These are phyloP conservation scores for Pygoscelis adeliae DNA, from an alignment of 2,113 vertebrate species.

Conservation along the genomic window DNA sequence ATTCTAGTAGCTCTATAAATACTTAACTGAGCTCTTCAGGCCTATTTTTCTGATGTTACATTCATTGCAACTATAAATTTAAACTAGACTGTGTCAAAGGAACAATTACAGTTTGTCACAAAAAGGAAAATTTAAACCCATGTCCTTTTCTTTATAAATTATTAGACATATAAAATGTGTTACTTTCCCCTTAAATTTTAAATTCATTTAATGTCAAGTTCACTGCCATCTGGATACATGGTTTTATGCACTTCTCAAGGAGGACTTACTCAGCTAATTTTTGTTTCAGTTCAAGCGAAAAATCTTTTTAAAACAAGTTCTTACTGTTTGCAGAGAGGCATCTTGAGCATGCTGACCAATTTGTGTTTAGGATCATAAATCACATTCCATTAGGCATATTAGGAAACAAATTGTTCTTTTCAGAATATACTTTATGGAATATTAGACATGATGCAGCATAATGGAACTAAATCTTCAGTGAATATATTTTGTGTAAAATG, in stretches of 20 bases:
- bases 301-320: background rate
- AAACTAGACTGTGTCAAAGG: slow-evolving; percentile 51
- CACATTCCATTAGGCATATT: slow-evolving; percentile 31
- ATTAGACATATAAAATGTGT: slow-evolving; percentile 37
- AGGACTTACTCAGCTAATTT: slow-evolving; percentile 2
- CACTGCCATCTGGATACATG: background rate
- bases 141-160: slow-evolving; percentile 43
- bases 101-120: slow-evolving; percentile 60
- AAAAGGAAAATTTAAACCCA: slow-evolving; percentile 20
- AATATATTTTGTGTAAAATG: background rate
- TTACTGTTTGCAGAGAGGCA: background rate
- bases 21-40: slow-evolving; percentile 28
- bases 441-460: background rate
- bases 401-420: slow-evolving; percentile 34
- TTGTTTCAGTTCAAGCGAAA: background rate
- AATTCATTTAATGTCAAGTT: slow-evolving; percentile 28
- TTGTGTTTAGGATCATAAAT: slow-evolving; percentile 49
- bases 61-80: slow-evolving; percentile 51
- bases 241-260: slow-evolving; percentile 7
- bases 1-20: slow-evolving; percentile 47
- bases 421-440: background rate
- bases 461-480: background rate
- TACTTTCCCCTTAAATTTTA: slow-evolving; percentile 46
- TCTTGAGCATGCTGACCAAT: background rate
- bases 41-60: slow-evolving; percentile 24